Base-by-base conservation (phyloP, 2,888 invertebrate genomes). In the Synergus laeviventris region DNA sequence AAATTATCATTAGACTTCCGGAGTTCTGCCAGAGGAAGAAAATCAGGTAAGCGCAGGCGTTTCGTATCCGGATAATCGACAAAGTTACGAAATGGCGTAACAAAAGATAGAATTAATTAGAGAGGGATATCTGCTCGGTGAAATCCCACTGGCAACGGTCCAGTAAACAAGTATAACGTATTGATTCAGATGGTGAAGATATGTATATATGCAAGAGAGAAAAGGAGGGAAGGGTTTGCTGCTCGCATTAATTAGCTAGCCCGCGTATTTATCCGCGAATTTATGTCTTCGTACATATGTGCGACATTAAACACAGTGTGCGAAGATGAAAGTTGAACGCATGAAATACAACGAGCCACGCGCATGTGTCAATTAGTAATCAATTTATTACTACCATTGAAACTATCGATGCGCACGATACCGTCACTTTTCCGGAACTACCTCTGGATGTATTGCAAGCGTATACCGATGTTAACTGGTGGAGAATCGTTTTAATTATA, bases 121-220 rank as follows among this genome's bases (percentile, higher is more conserved):
- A 87, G 86, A 79, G 82, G 82, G 83, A 83, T 78, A 83, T 84
- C 81, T 79, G 83, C 84, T 88, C 81, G 82, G 82, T 83, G 86
- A 86, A 88, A 87, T 86, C 84, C 87, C 74, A 70, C 82, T 88
- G 88, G 88, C 88, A 87, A 84, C 81, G 85, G 85, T 88, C 87
- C 88, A 88, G 86, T 87, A 87, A 87, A 87, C 88, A 87, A 88
- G 86, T 87, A 87, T n/a, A n/a, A n/a, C 86, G 85, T 88, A 88
- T 88, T 88, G 88, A 88, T 88, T 88, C 84, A 86, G 84, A 87
- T 86, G 84, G 87, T 82, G 83, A 84, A 84, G 82, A 83, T 83
- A 39, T 77, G 76, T 70, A 83, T 83, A 39, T 77, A 77, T 70
- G 76, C 54, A 64, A 62, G 76, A 64, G 54, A 56, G 38, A 54